phyloP scores from a whole-genome alignment of 2,113 vertebrate genomes.

The Corynorhinus townsendii region DNA sequence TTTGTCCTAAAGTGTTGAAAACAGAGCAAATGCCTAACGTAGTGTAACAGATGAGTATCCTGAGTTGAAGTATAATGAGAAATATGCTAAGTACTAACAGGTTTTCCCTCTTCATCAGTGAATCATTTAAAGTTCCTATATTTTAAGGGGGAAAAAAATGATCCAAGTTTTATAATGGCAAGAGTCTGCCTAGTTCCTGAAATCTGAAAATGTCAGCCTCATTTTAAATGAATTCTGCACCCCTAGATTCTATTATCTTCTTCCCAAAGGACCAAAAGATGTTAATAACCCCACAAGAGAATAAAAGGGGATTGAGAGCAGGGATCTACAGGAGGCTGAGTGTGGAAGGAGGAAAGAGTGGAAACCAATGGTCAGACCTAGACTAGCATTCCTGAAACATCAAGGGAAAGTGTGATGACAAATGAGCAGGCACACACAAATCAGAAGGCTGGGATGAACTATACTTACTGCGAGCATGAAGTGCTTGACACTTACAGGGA shows the following conservation, averaged over 20 bases:
- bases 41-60: not conserved
- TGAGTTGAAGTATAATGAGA: conserved; percentile 15
- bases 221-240: conserved; percentile 41
- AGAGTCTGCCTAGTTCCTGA: not conserved
- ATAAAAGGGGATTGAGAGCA: not conserved
- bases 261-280: not conserved
- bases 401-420: not conserved
- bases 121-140: conserved; percentile 19
- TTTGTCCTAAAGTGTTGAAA: not conserved
- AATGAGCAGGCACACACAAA: not conserved
- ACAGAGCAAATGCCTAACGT: not conserved
- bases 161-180: conserved; percentile 40
- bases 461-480: not conserved
- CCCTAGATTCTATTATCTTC: conserved; percentile 14
- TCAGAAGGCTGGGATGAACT: not conserved
- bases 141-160: conserved; percentile 32
- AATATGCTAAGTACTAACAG: conserved; percentile 36
- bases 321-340: not conserved
- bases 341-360: not conserved
- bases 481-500: not conserved
- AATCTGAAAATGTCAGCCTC: conserved; percentile 37
- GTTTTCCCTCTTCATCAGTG: conserved; percentile 18
- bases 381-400: not conserved
- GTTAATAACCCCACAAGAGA: not conserved
- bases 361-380: not conserved